Base-by-base conservation (phyloP, 2,888 invertebrate genomes). In the Trachelus iudaicus region DNA sequence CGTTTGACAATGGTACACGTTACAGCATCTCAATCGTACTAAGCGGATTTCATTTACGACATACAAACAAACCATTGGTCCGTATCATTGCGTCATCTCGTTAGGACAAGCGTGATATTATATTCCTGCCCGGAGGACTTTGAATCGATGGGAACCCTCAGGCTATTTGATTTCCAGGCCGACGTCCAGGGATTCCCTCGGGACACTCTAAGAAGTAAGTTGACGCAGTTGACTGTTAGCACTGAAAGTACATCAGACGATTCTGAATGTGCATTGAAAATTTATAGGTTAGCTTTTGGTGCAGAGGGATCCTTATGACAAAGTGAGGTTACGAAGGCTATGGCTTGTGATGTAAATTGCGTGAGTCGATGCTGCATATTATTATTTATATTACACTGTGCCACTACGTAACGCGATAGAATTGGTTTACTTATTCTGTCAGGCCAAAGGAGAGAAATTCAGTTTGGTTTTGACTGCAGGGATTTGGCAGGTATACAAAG, bases 41-140 rank as follows among this genome's bases (percentile, higher is more conserved):
- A 37, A 84, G 82, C 85, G 82, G 83, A 86, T 86, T 84, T 86
- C 83, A 81, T 76, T 84, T 78, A 79, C 78, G 80, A 75, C 82
- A 81, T 71, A 75, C 83, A 84, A 85, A 85, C 83, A 86, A 83
- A 81, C 78, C 80, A 81, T 75, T 81, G 73, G 75, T 75, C 30
- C 75, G 76, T 75, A 15, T 33, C 37, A 31, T 74, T 11, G 75
- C 40, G 31, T 75, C 56, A 56, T 56, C 75, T 75, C 75, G 75
- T 75, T 76, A 73, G 31, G 56, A 15, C 15, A 40, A 15, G 23
- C 23, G 33, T 15, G 56, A 75, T 71, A 34, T 71, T 34, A 71
- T 56, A 56, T 56, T 56, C 23, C 56, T 23, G 56, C 23, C 23
- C 23, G 15, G 23, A 56, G 56, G 71, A 33, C 71, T 30, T 4